phyloP scores from a whole-genome alignment of 2,888 invertebrate genomes.

The Trissolcus japonicus region DNA sequence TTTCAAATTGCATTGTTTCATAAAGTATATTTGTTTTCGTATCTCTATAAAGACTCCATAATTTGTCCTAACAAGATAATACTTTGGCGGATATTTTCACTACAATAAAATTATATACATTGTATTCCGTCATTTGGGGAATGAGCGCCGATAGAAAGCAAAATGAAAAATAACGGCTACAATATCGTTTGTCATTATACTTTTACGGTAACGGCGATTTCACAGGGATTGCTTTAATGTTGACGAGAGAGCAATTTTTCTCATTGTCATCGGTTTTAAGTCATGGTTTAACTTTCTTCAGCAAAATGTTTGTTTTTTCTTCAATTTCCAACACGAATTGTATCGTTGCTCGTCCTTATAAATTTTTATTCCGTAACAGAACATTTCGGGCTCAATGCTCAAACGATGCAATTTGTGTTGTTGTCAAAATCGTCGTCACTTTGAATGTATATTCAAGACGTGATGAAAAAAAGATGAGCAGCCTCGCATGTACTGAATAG shows the following conservation, averaged over 20 bases:
- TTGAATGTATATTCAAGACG: slow-evolving; percentile 17
- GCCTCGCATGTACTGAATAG: slow-evolving; percentile 36
- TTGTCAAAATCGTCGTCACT: neutral
- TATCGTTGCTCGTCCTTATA: too few relatives aligned
- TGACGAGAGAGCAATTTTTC: slow-evolving; percentile 31
- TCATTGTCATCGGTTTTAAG: slow-evolving; percentile 2
- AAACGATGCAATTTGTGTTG: too few relatives aligned
- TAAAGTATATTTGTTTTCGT: slow-evolving; percentile 28
- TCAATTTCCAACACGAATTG: too few relatives aligned
- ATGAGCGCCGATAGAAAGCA: slow-evolving; percentile 41
- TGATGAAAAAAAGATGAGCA: slow-evolving; percentile 24
- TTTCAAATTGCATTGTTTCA: too few relatives aligned
- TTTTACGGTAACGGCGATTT: slow-evolving; percentile 46
- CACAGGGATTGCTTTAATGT: slow-evolving; percentile 29
- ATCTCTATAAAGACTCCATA: neutral
- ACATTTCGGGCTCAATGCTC: too few relatives aligned
- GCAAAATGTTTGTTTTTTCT: neutral
- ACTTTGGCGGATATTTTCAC: slow-evolving; percentile 12
- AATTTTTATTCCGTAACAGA: too few relatives aligned
- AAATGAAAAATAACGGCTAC: slow-evolving; percentile 47
- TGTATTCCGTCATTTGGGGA: slow-evolving; percentile 29
- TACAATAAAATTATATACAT: slow-evolving; percentile 14
- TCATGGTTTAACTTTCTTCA: too few relatives aligned
- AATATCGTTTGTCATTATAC: slow-evolving; percentile 44
- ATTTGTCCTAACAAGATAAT: slow-evolving; percentile 21